Evolutionary conservation across 2,113 vertebrate species (phyloP).

Genomic region (Clarias gariepinus): DNA sequence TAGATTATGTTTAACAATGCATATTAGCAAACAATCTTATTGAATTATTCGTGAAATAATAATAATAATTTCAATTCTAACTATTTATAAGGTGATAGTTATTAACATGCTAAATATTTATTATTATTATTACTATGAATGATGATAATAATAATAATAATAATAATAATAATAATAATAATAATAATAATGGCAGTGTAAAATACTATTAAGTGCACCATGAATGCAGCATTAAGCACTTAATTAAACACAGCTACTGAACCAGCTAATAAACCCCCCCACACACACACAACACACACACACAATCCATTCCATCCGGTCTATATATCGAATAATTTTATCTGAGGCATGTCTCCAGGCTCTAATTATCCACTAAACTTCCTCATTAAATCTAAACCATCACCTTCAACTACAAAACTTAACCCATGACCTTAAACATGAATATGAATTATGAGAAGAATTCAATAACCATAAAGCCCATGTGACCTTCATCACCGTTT

Average conservation of each 20-base stretch:
- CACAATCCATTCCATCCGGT: background rate
- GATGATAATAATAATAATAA: too few relatives aligned
- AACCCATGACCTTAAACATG: constrained; percentile 4
- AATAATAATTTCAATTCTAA: background rate
- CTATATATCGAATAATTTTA: background rate
- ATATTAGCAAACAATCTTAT: background rate
- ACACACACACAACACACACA: too few relatives aligned
- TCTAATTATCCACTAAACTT: constrained; percentile 21
- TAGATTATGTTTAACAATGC: background rate
- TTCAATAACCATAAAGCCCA: background rate
- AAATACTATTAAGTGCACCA: background rate
- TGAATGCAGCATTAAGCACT: background rate
- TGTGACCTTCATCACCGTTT: background rate
- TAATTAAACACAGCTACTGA: background rate
- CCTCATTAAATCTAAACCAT: constrained; percentile 17
- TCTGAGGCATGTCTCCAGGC: constrained; percentile 8
- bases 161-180: too few relatives aligned
- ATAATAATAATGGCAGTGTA: background rate
- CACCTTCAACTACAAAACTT: background rate
- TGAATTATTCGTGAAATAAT: too few relatives aligned
- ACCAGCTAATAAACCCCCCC: background rate
- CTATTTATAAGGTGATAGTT: background rate
- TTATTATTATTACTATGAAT: too few relatives aligned
- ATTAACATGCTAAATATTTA: background rate
- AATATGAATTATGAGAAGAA: constrained; percentile 20